Conservation (phyloP, 1,140 invertebrate genomes). For the Saccostrea glomerata region DNA sequence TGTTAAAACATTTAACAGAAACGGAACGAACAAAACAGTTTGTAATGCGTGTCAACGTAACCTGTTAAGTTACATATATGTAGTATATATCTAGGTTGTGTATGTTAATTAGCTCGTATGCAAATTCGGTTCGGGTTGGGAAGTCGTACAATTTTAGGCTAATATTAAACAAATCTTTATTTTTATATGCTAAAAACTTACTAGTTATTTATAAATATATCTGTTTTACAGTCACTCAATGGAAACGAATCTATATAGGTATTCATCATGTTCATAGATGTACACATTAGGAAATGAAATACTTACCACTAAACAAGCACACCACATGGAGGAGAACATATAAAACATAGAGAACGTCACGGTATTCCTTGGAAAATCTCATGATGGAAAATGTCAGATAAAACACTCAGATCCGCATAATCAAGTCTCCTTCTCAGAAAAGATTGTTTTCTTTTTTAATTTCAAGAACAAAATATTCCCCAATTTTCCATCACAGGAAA, state of each 20-base stretch:
- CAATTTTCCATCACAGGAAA: neutral
- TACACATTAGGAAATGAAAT: neutral
- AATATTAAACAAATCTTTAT: constrained; percentile 23
- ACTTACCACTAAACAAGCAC: constrained; percentile 15
- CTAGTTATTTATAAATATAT: neutral
- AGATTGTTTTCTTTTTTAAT: neutral
- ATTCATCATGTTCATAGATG: too few species aligned
- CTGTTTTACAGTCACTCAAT: neutral
- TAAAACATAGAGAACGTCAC: neutral
- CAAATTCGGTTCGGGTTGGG: neutral
- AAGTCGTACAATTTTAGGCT: neutral
- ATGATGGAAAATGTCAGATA: neutral
- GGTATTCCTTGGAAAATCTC: neutral
- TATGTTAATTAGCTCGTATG: constrained; percentile 20
- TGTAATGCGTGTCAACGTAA: neutral
- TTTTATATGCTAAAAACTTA: neutral
- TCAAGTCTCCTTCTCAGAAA: neutral
- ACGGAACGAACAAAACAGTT: neutral
- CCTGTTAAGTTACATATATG: neutral
- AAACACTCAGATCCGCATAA: neutral
- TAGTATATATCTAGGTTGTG: neutral
- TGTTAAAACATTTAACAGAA: neutral
- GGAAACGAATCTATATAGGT: too few species aligned
- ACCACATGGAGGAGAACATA: neutral
- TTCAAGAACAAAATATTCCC: neutral